Conservation (phyloP, 2,113 vertebrate genomes). For the Geococcyx californianus region DNA sequence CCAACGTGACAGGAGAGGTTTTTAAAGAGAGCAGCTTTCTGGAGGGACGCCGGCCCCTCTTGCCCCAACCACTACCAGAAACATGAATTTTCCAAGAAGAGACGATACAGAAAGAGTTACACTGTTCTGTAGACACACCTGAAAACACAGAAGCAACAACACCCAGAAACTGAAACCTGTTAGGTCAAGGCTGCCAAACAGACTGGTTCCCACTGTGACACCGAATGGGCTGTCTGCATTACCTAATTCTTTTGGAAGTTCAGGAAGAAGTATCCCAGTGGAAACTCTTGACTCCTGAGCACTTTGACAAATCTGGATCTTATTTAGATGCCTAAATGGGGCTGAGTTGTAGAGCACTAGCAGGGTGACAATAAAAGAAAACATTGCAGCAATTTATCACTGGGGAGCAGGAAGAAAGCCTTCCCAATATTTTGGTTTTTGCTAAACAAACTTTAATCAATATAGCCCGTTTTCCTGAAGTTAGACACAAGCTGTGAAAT, state of each 20-base stretch:
- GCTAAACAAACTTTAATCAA: neutral
- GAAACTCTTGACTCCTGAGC: constrained; percentile 13
- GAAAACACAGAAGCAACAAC: neutral
- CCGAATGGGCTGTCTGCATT: neutral
- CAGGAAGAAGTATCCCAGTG: neutral
- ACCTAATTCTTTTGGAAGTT: constrained; percentile 57
- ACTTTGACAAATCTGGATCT: constrained; percentile 57
- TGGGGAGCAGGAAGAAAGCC: neutral
- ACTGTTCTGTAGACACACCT: rapidly evolving
- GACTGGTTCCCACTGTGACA: constrained; percentile 18
- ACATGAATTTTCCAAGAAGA: neutral
- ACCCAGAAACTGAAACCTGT: constrained; percentile 38
- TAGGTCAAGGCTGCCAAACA: constrained; percentile 14
- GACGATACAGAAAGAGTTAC: neutral
- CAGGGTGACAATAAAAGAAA: constrained; percentile 55
- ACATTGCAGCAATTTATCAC: constrained; percentile 33
- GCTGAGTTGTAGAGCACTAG: constrained; percentile 9
- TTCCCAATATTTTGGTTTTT: neutral
- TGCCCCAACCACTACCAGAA: neutral
- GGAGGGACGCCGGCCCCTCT: rapidly evolving
- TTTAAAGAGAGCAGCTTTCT: neutral
- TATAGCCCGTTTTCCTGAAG: neutral
- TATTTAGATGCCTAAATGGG: constrained; percentile 41
- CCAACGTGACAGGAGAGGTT: rapidly evolving
- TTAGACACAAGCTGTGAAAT: rapidly evolving